Base-by-base conservation (phyloP, 2,888 invertebrate species). In the Polietes domitor region DNA sequence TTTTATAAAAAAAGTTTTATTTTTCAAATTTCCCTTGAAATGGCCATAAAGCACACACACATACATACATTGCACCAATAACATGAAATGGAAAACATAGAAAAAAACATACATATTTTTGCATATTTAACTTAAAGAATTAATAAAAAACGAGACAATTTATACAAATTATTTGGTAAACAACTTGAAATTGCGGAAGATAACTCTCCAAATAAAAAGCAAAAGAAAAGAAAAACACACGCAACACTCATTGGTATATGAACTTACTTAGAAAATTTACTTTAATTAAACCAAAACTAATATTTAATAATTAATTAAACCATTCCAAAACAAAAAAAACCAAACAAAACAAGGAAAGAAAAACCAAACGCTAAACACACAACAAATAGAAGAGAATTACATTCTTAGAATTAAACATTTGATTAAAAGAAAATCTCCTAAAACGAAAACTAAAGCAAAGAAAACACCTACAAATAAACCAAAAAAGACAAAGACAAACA, bases 101-200 rank as follows among this genome's bases (percentile, higher is more conserved):
- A 72, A n/a, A n/a, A n/a, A n/a, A 3, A 73, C 15, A 72, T 19
- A 10, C 70, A 70, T 24, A 37, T 65, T 37, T 68, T 68, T 61
- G 61, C 61, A 61, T 61, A 61, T 28, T 61, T 61, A 58, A 37
- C 19, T 9, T 15, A 65, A 53, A 58, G 15, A 73, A 61, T 37
- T 24, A 74, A 61, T 28, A 65, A 72, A 50, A 9, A 77, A 77
- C n/a, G 75, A 65, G 21, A 83, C 83, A 83, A 83, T 80, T 83
- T 83, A 83, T 80, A 80, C 83, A 83, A 83, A 83, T 83, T 83
- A 83, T 80, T 83, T 83, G 71, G 71, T 83, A 77, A 77, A 83
- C 71, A 61, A 71, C 19, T 71, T 83, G 37, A 63, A 72, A 55
- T 17, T 76, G 26, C 15, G 7, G 58, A 58, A 58, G 10, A 41